Evolutionary conservation across 2,797 vertebrate genomes (phyloP).

Genomic region (Spondyliosoma cantharus): DNA sequence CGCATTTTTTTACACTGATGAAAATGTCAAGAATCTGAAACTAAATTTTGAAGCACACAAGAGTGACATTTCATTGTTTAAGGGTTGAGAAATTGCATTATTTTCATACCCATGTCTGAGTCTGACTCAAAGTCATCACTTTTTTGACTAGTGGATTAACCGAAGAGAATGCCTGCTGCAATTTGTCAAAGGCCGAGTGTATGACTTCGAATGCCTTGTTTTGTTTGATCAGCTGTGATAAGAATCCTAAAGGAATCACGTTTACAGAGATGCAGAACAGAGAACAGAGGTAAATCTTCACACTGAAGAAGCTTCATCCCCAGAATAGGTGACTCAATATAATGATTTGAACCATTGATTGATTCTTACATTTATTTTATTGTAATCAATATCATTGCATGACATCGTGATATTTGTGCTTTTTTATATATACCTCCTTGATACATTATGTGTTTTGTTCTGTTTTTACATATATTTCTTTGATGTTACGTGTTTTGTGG

Average conservation of each 20-base stretch:
- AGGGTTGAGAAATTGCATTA: neutral
- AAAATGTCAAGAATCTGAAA: neutral
- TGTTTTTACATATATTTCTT: neutral
- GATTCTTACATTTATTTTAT: neutral
- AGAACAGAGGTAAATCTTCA: neutral
- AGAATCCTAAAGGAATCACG: too few species aligned
- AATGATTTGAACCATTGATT: neutral
- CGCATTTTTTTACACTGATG: neutral
- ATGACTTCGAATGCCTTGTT: conserved; percentile 2
- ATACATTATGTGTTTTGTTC: neutral
- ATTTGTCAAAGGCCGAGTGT: neutral
- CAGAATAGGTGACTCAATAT: neutral
- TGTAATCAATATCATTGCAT: neutral
- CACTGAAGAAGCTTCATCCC: neutral
- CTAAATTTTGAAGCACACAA: neutral
- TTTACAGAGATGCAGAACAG: neutral
- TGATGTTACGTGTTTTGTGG: neutral
- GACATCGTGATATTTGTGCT: too few species aligned
- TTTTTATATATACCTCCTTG: neutral
- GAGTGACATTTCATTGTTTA: neutral
- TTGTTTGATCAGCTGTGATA: neutral
- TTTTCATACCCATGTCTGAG: neutral
- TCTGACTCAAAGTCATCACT: too few species aligned
- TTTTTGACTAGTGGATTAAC: neutral
- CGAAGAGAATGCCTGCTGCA: neutral